Evolutionary conservation across 30 jellyfish, hydroid and myxozoan species (phyloP).

Genomic region (Chironex yamaguchii): DNA sequence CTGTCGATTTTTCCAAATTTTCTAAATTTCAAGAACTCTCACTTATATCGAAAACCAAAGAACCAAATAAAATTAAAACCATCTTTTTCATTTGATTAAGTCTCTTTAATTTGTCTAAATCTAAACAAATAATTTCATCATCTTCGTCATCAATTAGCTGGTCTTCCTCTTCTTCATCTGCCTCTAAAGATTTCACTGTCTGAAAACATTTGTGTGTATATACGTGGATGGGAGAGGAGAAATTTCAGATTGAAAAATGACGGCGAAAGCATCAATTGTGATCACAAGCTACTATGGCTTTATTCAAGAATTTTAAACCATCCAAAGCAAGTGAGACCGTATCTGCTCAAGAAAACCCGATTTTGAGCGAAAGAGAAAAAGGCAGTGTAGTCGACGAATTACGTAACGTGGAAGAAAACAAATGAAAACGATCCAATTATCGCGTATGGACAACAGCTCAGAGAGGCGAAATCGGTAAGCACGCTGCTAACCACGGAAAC

Average conservation of each 20-base stretch:
- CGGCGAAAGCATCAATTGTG: conserved; percentile 53
- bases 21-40: no score
- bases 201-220: neutral
- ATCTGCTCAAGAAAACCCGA: conserved; percentile 39
- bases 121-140: conserved; percentile 45
- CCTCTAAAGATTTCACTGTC: conserved; percentile 6
- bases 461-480: conserved; percentile 69
- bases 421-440: conserved; percentile 33
- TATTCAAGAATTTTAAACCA: conserved; percentile 41
- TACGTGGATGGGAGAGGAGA: conserved; percentile 16
- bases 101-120: no score
- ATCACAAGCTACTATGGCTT: conserved; percentile 60
- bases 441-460: conserved; percentile 65
- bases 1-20: no score
- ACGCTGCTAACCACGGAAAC: conserved; percentile 42
- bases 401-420: conserved; percentile 37
- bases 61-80: no score
- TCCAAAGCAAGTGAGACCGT: conserved; percentile 56
- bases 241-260: conserved; percentile 7
- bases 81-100: no score
- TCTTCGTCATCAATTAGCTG: conserved; percentile 58
- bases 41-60: no score
- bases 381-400: conserved; percentile 56
- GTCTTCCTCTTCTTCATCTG: conserved; percentile 46
- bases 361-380: conserved; percentile 49